phyloP scores from a whole-genome alignment of 2,888 invertebrate genomes.

The Eudiplozoon nipponicum region DNA sequence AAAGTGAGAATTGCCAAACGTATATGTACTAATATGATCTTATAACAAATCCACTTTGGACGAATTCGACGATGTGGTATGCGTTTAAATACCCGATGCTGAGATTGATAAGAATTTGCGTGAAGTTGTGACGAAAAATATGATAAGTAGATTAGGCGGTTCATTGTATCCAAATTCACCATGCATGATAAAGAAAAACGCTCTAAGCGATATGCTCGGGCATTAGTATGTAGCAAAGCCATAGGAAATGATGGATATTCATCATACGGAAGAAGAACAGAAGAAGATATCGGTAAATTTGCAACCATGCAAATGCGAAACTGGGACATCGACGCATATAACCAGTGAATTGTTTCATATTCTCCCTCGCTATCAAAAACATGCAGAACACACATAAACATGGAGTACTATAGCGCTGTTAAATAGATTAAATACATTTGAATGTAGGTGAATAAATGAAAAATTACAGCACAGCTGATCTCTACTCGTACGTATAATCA shows the following conservation, averaged over 20 bases:
- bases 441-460: no score
- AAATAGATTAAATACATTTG: no score
- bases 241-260: conserved; percentile 23
- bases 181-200: conserved; percentile 26
- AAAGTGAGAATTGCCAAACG: no score
- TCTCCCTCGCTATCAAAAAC: no score
- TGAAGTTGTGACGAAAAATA: conserved; percentile 17
- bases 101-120: conserved; percentile 17
- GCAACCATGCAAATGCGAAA: conserved; percentile 13
- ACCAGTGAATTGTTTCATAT: no score
- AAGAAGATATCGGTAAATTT: conserved; percentile 17
- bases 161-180: conserved; percentile 19
- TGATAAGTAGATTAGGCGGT: conserved; percentile 20
- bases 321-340: background rate
- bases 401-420: no score
- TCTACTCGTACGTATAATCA: no score
- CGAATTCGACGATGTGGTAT: conserved; percentile 17
- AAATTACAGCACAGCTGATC: no score
- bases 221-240: conserved; percentile 19
- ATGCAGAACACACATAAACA: no score
- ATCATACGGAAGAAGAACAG: no score
- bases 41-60: conserved; percentile 18
- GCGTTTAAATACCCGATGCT: conserved; percentile 19
- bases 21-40: conserved; percentile 19
- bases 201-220: conserved; percentile 24